Evolutionary conservation across 2,113 vertebrate species (phyloP).

Genomic region (Mohoua ochrocephala): DNA sequence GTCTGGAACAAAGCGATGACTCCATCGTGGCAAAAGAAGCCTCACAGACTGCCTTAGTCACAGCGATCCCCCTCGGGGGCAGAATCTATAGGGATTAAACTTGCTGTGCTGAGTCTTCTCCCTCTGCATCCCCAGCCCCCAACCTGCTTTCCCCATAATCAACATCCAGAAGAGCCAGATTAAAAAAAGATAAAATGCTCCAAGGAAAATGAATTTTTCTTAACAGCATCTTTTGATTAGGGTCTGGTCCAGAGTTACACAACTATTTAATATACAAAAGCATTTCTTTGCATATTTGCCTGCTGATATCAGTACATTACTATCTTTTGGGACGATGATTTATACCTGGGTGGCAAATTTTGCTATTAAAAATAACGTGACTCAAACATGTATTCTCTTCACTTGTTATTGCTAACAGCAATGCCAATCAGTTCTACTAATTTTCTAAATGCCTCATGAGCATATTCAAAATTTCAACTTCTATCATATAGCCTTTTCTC

Average conservation of each 20-base stretch:
- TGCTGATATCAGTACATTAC: neutral
- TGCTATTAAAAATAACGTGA: neutral
- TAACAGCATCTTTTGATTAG: neutral
- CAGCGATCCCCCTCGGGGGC: neutral
- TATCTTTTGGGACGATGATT: neutral
- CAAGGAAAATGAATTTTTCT: rapidly evolving
- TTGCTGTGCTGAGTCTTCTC: neutral
- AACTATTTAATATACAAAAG: neutral
- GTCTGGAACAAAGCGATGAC: conserved; percentile 15
- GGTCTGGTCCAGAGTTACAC: neutral
- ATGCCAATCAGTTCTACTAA: neutral
- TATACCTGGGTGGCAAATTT: neutral
- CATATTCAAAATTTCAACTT: neutral
- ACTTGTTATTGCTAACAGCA: neutral
- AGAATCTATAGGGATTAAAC: neutral
- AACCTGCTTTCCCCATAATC: neutral
- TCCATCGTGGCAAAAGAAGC: neutral
- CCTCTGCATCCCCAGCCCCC: neutral
- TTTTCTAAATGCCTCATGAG: neutral
- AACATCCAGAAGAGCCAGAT: neutral
- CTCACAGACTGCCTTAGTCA: neutral
- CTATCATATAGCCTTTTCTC: neutral
- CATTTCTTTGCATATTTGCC: neutral
- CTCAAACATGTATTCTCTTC: neutral
- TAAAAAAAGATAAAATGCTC: neutral